phyloP scores from a whole-genome alignment of 2,113 vertebrate genomes.

The Sinocyclocheilus rhinocerous region DNA sequence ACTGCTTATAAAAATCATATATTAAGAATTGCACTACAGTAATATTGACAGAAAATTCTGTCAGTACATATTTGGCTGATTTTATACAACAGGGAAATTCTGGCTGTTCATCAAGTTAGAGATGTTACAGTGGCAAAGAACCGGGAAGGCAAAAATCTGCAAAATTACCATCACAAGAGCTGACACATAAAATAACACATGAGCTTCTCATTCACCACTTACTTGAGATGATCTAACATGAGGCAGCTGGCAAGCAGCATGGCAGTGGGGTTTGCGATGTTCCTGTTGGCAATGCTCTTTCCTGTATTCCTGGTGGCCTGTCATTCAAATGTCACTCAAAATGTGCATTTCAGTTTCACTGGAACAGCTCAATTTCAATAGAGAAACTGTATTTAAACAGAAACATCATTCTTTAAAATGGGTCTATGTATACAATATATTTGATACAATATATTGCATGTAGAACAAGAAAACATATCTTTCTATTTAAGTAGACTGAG shows the following conservation, averaged over 20 bases:
- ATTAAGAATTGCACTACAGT: not conserved
- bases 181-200: not conserved
- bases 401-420: no score
- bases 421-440: no score
- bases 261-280: conserved; percentile 90
- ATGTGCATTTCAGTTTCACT: not conserved
- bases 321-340: not conserved
- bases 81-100: not conserved
- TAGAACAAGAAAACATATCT: not conserved
- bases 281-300: conserved; percentile 88
- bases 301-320: conserved; percentile 92
- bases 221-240: conserved; percentile 95
- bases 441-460: no score
- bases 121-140: not conserved
- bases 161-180: not conserved
- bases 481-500: no score
- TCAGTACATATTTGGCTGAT: not conserved
- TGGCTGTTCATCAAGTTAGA: not conserved
- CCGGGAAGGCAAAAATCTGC: not conserved
- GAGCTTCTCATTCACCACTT: conserved; percentile 47
- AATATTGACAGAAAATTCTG: not conserved
- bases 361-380: no score
- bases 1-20: not conserved
- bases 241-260: conserved; percentile 89
- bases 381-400: no score